These are phyloP conservation scores for Shargacucullia verbasci DNA, from an alignment of 2,888 invertebrate genomes.

Conservation along the genomic window DNA sequence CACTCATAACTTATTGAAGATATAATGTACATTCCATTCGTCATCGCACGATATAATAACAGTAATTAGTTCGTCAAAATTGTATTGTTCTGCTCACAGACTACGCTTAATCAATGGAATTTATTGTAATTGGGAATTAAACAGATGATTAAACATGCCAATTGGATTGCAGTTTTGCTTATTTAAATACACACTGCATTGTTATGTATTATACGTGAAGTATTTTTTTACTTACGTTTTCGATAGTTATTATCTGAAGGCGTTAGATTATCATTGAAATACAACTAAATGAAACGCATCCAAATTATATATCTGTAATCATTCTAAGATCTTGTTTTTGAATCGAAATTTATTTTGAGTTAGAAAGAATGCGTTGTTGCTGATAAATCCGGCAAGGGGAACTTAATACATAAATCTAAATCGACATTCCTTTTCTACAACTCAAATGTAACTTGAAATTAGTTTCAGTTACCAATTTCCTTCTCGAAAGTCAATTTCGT, in stretches of 20 bases:
- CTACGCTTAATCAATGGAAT: slow-evolving; percentile 14
- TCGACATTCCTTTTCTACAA: slow-evolving; percentile 47
- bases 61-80: slow-evolving; percentile 26
- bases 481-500: slow-evolving; percentile 61
- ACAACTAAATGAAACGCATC: no score
- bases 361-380: slow-evolving; percentile 23
- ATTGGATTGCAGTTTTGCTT: slow-evolving; percentile 15
- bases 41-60: slow-evolving; percentile 27
- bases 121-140: slow-evolving; percentile 38
- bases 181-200: background rate
- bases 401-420: slow-evolving; percentile 48
- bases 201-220: background rate
- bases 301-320: no score
- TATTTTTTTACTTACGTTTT: background rate
- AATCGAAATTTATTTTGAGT: slow-evolving; percentile 12
- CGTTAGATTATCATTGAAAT: no score
- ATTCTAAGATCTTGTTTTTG: background rate
- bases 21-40: slow-evolving; percentile 30
- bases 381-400: slow-evolving; percentile 27
- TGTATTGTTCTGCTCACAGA: slow-evolving; percentile 14
- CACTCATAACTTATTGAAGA: slow-evolving; percentile 36
- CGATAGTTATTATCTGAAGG: no score
- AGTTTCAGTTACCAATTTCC: slow-evolving; percentile 59
- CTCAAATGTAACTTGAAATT: slow-evolving; percentile 57
- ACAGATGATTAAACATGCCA: slow-evolving; percentile 26